phyloP scores from a whole-genome alignment of 2,113 vertebrate species.

The Camelus dromedarius region DNA sequence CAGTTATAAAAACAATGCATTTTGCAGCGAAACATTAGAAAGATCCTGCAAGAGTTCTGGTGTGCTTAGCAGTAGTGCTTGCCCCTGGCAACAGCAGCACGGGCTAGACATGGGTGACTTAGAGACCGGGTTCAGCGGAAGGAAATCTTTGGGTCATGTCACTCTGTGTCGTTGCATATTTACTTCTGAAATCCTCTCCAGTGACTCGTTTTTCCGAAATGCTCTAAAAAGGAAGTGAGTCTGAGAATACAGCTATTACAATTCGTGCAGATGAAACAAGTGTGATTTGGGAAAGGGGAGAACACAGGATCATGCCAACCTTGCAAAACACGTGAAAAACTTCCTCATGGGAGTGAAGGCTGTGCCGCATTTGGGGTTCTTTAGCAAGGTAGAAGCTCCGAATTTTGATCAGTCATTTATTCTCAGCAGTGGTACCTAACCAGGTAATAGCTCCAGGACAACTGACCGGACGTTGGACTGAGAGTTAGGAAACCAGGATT shows the following conservation, averaged over 20 bases:
- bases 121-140: background rate
- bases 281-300: background rate
- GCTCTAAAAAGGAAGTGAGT: constrained; percentile 21
- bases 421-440: background rate
- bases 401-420: background rate
- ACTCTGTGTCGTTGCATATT: background rate
- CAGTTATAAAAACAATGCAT: constrained; percentile 45
- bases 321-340: background rate
- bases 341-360: background rate
- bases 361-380: background rate
- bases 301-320: background rate
- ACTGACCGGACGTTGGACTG: background rate
- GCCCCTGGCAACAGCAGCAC: background rate
- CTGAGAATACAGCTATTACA: background rate
- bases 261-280: background rate
- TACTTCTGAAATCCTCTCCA: background rate
- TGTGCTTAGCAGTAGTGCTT: background rate
- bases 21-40: background rate
- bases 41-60: background rate
- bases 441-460: background rate
- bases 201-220: background rate
- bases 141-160: constrained; percentile 9
- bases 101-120: background rate
- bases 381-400: background rate
- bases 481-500: background rate